These are phyloP conservation scores for Agrilus cyanescens DNA, from an alignment of 2,888 invertebrate genomes.

Conservation along the genomic window DNA sequence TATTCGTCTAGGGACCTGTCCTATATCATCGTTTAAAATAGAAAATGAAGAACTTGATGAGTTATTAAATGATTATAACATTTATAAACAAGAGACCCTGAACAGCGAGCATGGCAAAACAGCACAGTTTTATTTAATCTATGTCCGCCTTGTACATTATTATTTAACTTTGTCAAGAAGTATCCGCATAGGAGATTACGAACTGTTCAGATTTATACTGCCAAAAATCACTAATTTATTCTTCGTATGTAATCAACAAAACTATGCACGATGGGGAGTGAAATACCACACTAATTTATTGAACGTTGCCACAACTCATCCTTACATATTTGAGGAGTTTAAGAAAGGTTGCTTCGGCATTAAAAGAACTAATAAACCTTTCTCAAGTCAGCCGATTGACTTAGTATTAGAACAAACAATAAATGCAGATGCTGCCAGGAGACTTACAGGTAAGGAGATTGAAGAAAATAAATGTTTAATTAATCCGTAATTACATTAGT, in stretches of 20 bases:
- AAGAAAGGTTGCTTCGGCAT: slow-evolving; percentile 23
- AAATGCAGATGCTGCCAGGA: slow-evolving; percentile 23
- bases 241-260: slow-evolving; percentile 22
- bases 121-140: slow-evolving; percentile 4
- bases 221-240: slow-evolving; percentile 21
- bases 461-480: neutral
- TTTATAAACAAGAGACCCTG: slow-evolving; percentile 3
- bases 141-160: slow-evolving; percentile 2
- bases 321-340: slow-evolving; percentile 19
- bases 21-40: slow-evolving; percentile 2
- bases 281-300: slow-evolving; percentile 22
- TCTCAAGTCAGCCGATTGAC: slow-evolving; percentile 25
- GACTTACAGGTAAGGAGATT: slow-evolving; percentile 16
- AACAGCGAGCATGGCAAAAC: slow-evolving; percentile 5
- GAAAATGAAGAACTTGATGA: slow-evolving; percentile 4
- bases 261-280: slow-evolving; percentile 23
- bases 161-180: slow-evolving; percentile 8
- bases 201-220: slow-evolving; percentile 13
- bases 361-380: slow-evolving; percentile 24
- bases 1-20: neutral
- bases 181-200: slow-evolving; percentile 13
- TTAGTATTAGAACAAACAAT: slow-evolving; percentile 26
- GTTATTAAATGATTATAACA: neutral
- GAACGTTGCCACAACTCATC: slow-evolving; percentile 23
- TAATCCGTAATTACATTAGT: too few relatives aligned